Evolutionary conservation across 2,888 invertebrate species (phyloP).

Genomic region (Brenthis hecate): DNA sequence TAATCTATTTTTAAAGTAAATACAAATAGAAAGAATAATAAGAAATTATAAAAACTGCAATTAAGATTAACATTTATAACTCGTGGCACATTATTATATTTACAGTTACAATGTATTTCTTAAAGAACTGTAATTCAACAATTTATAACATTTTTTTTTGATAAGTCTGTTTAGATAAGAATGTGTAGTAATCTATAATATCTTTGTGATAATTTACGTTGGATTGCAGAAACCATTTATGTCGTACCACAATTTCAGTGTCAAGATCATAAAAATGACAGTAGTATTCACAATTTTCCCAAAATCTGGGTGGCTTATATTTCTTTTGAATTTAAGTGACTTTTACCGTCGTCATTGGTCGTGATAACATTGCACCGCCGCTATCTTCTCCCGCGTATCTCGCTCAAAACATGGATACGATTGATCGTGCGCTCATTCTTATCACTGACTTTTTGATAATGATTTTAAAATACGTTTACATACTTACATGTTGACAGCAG

Average conservation of each 20-base stretch:
- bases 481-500: slow-evolving; percentile 63
- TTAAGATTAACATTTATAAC: slow-evolving; percentile 12
- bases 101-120: slow-evolving; percentile 17
- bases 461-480: slow-evolving; percentile 72
- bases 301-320: slow-evolving; percentile 26
- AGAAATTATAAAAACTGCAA: slow-evolving; percentile 3
- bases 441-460: slow-evolving; percentile 71
- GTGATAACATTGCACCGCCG: slow-evolving; percentile 66
- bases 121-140: slow-evolving; percentile 28
- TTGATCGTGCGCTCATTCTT: slow-evolving; percentile 69
- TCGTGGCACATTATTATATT: slow-evolving; percentile 3
- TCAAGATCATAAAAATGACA: slow-evolving; percentile 24
- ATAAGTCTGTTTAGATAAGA: slow-evolving; percentile 33
- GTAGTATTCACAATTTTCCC: slow-evolving; percentile 13
- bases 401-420: slow-evolving; percentile 59
- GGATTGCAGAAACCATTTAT: slow-evolving; percentile 13
- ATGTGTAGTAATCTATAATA: slow-evolving; percentile 17
- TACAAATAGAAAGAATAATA: neutral
- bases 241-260: slow-evolving; percentile 5
- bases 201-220: slow-evolving; percentile 22
- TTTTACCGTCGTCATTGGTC: slow-evolving; percentile 62
- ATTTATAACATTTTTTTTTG: slow-evolving; percentile 17
- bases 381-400: slow-evolving; percentile 61
- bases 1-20: no score
- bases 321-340: slow-evolving; percentile 44